Conservation (phyloP, 1,140 invertebrate genomes). For the Sarcophaga bullata region DNA sequence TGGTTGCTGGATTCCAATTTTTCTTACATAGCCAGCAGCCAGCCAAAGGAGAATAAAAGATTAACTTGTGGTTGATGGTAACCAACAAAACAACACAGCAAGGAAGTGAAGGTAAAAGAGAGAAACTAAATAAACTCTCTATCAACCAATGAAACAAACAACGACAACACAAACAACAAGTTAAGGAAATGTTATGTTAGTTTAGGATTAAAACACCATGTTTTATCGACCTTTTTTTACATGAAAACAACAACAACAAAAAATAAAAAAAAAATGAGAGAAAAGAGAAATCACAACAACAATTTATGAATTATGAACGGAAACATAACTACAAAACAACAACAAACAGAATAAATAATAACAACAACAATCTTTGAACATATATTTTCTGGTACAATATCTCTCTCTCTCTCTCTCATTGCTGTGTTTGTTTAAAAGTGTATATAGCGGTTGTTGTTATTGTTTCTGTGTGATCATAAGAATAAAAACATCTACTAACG, state of each 20-base stretch:
- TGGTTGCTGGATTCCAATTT: neutral
- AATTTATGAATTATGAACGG: too few relatives aligned
- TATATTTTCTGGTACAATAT: neutral
- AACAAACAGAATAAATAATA: neutral
- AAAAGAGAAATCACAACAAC: neutral
- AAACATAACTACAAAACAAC: neutral
- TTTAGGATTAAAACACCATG: slow-evolving; percentile 7
- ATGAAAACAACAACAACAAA: neutral
- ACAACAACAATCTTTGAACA: neutral
- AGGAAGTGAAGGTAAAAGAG: neutral
- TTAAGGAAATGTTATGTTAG: neutral
- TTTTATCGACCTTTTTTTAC: neutral
- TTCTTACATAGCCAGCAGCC: too few relatives aligned
- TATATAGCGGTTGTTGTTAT: neutral
- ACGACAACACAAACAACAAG: neutral
- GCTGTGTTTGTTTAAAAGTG: neutral
- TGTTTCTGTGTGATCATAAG: neutral
- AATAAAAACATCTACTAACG: too few relatives aligned
- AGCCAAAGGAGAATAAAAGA: slow-evolving; percentile 1
- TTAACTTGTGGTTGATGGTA: slow-evolving; percentile 1
- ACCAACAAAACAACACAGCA: neutral
- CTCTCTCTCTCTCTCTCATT: neutral
- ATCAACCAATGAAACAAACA: neutral
- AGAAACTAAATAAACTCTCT: neutral
- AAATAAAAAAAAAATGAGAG: neutral